Conservation (phyloP, 2,888 invertebrate species). For the Hyposoter dolosus region DNA sequence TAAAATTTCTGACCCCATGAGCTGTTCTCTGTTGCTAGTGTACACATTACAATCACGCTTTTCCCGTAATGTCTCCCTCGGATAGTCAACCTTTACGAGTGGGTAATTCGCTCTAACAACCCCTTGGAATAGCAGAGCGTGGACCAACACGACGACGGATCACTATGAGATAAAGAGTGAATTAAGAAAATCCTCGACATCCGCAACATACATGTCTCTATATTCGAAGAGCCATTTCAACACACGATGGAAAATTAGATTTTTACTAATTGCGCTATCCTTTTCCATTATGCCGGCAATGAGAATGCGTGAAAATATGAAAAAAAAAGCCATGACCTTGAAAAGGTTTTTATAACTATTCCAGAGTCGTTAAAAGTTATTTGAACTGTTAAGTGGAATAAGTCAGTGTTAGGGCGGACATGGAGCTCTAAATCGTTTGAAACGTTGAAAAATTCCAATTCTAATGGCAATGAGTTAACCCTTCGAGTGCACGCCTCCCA, state of each 20-base stretch:
- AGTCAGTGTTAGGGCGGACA: background rate
- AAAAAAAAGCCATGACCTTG: background rate
- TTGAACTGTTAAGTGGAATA: background rate
- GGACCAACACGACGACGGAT: slow-evolving; percentile 50
- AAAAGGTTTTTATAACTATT: background rate
- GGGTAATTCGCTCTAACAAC: slow-evolving; percentile 76
- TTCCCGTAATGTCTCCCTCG: slow-evolving; percentile 71
- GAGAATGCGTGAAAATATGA: no score
- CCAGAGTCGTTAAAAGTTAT: no score
- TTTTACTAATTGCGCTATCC: background rate
- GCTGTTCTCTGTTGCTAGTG: slow-evolving; percentile 47
- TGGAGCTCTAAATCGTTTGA: background rate
- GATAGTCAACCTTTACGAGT: slow-evolving; percentile 76
- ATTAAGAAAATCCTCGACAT: slow-evolving; percentile 52
- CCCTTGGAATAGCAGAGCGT: slow-evolving; percentile 18
- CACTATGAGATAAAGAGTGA: slow-evolving; percentile 57
- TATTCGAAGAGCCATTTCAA: background rate
- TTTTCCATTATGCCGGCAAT: background rate
- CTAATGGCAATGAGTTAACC: background rate
- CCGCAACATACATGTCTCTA: background rate
- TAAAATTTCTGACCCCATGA: slow-evolving; percentile 15
- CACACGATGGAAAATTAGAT: background rate
- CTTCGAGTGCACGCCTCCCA: no score
- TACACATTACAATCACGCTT: slow-evolving; percentile 75
- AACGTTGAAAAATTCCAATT: background rate